Evolutionary conservation across 2,888 invertebrate genomes (phyloP).

Genomic region (Nemapogon koenigi): DNA sequence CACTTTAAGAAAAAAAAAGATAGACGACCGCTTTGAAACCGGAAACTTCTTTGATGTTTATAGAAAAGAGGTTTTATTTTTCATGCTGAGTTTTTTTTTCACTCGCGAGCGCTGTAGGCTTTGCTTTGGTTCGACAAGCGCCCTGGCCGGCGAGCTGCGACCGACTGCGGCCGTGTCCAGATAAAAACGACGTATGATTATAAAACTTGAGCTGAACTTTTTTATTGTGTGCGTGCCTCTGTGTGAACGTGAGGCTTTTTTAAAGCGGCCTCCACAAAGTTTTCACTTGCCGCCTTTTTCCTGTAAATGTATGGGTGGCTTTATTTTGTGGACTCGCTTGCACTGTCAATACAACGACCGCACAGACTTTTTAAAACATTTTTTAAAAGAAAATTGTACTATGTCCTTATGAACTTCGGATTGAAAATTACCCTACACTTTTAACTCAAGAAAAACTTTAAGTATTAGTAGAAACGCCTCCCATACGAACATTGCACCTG

Average conservation of each 20-base stretch:
- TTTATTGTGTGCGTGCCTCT: constrained; percentile 54
- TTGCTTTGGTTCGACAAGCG: constrained; percentile 50
- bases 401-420: background rate
- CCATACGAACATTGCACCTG: constrained; percentile 21
- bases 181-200: constrained; percentile 64
- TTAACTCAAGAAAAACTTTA: too few relatives aligned
- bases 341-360: background rate
- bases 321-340: too few relatives aligned
- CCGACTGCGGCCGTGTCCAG: constrained; percentile 46
- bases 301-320: too few relatives aligned
- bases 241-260: constrained; percentile 44
- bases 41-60: constrained; percentile 24
- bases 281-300: constrained; percentile 32
- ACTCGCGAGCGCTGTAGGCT: constrained; percentile 40
- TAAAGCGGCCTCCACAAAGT: constrained; percentile 46
- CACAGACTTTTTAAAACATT: background rate
- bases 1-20: constrained; percentile 43
- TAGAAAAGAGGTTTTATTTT: constrained; percentile 12
- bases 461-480: background rate
- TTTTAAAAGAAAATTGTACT: background rate
- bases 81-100: constrained; percentile 30
- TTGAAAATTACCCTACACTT: background rate
- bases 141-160: constrained; percentile 49
- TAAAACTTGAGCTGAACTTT: constrained; percentile 64
- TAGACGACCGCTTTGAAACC: constrained; percentile 31